Base-by-base conservation (phyloP, 1,140 invertebrate genomes). In the Caerostris darwini region DNA sequence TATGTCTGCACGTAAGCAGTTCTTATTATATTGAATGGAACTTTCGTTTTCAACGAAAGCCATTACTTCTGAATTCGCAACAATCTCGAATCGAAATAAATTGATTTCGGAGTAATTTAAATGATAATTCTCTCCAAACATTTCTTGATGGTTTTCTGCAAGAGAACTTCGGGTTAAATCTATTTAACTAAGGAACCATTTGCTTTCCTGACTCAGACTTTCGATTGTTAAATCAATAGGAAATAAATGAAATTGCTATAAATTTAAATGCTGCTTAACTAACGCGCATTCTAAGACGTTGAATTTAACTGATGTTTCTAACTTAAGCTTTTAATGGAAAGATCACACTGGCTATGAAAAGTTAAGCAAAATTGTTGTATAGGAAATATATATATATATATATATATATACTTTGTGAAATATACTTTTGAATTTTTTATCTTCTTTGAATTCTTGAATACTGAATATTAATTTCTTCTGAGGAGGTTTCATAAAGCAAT, bases 21-120 rank as follows among this genome's bases (percentile, higher is more conserved):
- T 34, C 34, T 34, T 34, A 34, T 34, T 34, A 34, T 34, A 34
- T 34, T 34, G 34, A 34, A 34, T 34, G 34, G 34, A 34, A 34
- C 34, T 34, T 34, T 34, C 34, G 34, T 34, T 77, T 53, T 12
- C 34, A 14, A 12, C 34, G 71, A 77, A 77, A 53, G 12, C 71
- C 71, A 53, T 77, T 77, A 53, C 71, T 77, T 77, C 34, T 10
- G 53, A 77, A 77, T 50, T 50, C 34, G 71, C 71, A 77, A 53
- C 71, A 10, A 77, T 77, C 34, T 7, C 71, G 71, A 77, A 77
- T 77, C 71, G 71, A 77, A 77, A 77, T 77, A 77, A 77, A 77
- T 53, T 77, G 50, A 50, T 77, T 77, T 53, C 34, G 34, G 10
- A 77, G 71, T 77, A 77, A 77, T 77, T 77, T 77, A 77, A 77